Evolutionary conservation across 2,797 vertebrate genomes (phyloP), one percentile per base, ranked within the genome.

Genomic region (Alca torda): DNA sequence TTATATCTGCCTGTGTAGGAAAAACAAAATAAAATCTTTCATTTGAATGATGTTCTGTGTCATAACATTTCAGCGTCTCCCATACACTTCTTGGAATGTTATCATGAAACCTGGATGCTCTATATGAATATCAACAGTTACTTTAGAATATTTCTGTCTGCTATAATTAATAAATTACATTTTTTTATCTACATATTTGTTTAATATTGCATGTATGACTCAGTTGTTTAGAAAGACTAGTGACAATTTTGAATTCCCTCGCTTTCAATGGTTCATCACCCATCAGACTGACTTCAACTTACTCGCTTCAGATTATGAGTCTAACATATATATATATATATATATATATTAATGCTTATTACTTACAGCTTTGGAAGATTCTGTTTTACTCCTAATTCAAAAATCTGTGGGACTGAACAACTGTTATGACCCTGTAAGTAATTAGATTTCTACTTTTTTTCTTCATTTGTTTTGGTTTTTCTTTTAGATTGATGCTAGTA

Each of bases 391-490:
- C 7, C 11, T 56, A 65, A 76, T 73, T 82, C 1, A 91, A 63
- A 76, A 43, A n/a, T 20, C 16, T 51, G 11, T 73, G 39, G 67
- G 28, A 74, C 6, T n/a, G 13, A 72, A 23, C 3, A 68, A 59
- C 8, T 21, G 3, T 48, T 63, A 69, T 14, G 25, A n/a, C 87
- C 10, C 10, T 48, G 16, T 50, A 50, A 64, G 4, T 83, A 85
- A 67, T 53, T 28, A 31, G 3, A 54, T 33, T 79, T 90, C 12
- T 75, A 10, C 3, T 39, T 43, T 37, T 69, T 43, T n/a, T 61
- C 3, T 35, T 57, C 0, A 0, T 45, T 41, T 78, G 5, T 9
- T 26, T 59, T 57, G 9, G 0, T 17, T 56, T 54, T 45, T 57
- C 2, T 77, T 95, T 75, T 60, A 90, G 4, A 73, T 23, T 87